A percentile compares a stretch with the other conserved stretches of the same genome.
phyloP scores from a whole-genome alignment of 2,888 invertebrate species.

The Troglohyphantes excavatus region DNA sequence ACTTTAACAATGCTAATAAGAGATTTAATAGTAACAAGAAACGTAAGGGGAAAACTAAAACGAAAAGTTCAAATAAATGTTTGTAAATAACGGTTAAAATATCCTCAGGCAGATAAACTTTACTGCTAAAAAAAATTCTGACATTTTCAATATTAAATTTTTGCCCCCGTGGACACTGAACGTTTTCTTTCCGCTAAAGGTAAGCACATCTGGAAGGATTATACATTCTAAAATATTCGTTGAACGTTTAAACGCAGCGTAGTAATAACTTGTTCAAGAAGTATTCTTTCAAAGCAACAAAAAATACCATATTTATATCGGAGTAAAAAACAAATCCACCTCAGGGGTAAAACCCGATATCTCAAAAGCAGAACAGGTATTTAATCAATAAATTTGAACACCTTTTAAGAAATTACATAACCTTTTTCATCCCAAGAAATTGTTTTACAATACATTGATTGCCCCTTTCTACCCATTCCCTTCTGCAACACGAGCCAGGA shows the following conservation, averaged over 20 bases:
- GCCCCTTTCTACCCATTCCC: not conserved
- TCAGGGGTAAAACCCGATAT: slow-evolving; percentile 15
- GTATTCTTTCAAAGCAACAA: not conserved
- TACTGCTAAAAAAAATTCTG: too few relatives aligned
- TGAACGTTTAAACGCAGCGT: not conserved
- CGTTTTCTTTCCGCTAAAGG: too few relatives aligned
- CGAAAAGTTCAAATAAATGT: too few relatives aligned
- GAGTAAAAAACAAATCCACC: not conserved
- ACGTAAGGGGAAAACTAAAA: too few relatives aligned
- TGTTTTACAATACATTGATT: slow-evolving; percentile 50
- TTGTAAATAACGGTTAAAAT: too few relatives aligned
- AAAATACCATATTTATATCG: not conserved
- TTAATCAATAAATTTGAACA: slow-evolving; percentile 34
- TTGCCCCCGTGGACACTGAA: too few relatives aligned
- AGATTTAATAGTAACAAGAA: too few relatives aligned
- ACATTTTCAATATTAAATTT: too few relatives aligned
- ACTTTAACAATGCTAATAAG: too few relatives aligned
- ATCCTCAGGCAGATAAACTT: too few relatives aligned
- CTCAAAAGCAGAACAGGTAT: not conserved
- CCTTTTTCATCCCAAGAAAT: not conserved
- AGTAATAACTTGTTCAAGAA: not conserved
- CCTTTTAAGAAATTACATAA: slow-evolving; percentile 55
- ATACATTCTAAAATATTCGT: not conserved
- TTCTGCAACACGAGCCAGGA: slow-evolving; percentile 14
- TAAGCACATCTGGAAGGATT: not conserved